Evolutionary conservation across 2,888 invertebrate genomes (phyloP), one percentile per base, ranked within the genome.

Genomic region (Creontiades dilutus): DNA sequence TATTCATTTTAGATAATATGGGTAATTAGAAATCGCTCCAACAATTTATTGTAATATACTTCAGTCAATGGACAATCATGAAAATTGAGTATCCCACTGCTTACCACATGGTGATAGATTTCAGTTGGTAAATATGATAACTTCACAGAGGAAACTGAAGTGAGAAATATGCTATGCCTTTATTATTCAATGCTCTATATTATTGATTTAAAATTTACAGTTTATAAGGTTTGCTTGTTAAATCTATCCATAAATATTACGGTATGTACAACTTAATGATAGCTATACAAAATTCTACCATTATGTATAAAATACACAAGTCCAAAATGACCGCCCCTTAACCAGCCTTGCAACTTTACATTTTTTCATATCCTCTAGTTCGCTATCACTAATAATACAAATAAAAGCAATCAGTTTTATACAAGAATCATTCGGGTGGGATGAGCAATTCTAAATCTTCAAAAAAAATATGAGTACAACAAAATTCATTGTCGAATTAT

Each of bases 121-220:
- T 47, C 55, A 82, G 80, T 52, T 61, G 57, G 85, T 85, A 78
- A 78, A 78, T 37, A 57, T 27, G 84, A 85, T 85, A 61, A 85
- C 57, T 68, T 86, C 75, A 86, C 27, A 48, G 75, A 86, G 48
- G 75, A 86, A 86, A 86, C 86, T 86, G 75, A 86, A 86, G 86
- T 86, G 47, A 86, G 75, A 89, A 81, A 89, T 61, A 68, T n/a
- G 81, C 89, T 82, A 80, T 78, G 28, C 55, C 57, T 88, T 91
- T 91, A 91, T 90, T 91, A 90, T 90, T 91, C 89, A 91, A 91
- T 91, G 90, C 90, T 90, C 91, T 91, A 91, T 90, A 90, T 91
- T 90, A 86, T 91, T 91, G 91, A 91, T 90, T 91, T 91, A 90
- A 91, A 91, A 91, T 91, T 90, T 91, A 91, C 91, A 91, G 89